A percentile compares a stretch with the other conserved stretches of the same genome.
Conservation (phyloP, 2,797 vertebrate species). For the Meriones psammophilus region DNA sequence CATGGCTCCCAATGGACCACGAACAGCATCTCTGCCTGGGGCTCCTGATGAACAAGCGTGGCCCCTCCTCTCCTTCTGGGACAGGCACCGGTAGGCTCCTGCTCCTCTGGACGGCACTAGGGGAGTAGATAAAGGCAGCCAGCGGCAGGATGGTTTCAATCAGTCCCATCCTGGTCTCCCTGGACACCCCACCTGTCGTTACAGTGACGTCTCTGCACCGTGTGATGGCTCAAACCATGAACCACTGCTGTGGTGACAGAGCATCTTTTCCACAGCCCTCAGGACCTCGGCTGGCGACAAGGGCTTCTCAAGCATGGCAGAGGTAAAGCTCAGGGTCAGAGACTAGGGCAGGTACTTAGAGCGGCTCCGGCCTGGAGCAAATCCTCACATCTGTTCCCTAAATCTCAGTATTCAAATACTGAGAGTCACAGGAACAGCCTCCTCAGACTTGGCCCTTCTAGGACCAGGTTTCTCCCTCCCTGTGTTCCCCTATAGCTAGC, state of each 20-base stretch:
- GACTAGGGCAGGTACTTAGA: not conserved
- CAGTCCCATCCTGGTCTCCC: not conserved
- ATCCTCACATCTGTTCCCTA: not conserved
- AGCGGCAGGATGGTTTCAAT: not conserved
- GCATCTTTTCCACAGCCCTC: not conserved
- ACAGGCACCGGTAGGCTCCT: not conserved
- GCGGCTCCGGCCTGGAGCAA: not conserved
- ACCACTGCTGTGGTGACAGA: not conserved
- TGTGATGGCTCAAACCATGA: not conserved
- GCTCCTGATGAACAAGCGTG: not conserved
- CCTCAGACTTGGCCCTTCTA: not conserved
- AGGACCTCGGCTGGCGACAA: not conserved
- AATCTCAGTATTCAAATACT: not conserved
- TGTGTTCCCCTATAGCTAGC: no score
- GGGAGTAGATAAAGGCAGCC: not conserved
- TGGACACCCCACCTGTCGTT: not conserved
- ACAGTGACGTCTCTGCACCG: not conserved
- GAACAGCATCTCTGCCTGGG: not conserved
- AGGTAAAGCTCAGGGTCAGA: not conserved
- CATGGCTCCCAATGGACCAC: not conserved
- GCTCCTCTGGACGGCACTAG: not conserved
- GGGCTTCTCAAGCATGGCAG: not conserved
- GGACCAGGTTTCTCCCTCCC: not conserved
- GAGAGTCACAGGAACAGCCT: not conserved
- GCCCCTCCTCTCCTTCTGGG: not conserved